Evolutionary conservation across 2,888 invertebrate genomes (phyloP), one percentile per base, ranked within the genome.

Genomic region (Plebejus anna): DNA sequence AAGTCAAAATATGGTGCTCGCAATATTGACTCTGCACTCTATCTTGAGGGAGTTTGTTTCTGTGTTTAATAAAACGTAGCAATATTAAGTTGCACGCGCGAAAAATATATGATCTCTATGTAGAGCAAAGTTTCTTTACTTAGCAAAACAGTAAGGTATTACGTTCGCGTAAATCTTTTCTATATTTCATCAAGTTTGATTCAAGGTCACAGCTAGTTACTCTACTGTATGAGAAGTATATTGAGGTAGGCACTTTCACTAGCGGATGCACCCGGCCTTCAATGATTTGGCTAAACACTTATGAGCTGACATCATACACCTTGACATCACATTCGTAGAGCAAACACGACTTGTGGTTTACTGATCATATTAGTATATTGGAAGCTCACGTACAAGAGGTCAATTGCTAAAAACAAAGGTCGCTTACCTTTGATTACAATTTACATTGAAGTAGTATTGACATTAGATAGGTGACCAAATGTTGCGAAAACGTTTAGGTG

Each of bases 241-340:
- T 22, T 22, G 13, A 0, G 11, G 2, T 51, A 55, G 55, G 16
- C 55, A 42, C 72, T 73, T 73, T 73, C 73, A 55, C 55, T 76
- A 83, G 86, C 90, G 89, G 90, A 90, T 90, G 83, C 89, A 86
- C 79, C 82, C 87, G 90, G 90, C 92, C 92, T 92, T 92, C 89
- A 80, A 77, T 83, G 79, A 87, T 90, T 87, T 90, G 85, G 80
- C 80, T 79, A 85, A 82, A 82, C 84, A 88, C 86, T 93, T 92
- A 91, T 61, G 11, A 3, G 61, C 61, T 61, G 61, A 28, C 61
- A 28, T 61, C 61, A 61, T 61, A 22, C 36, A 66, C 66, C 66
- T 66, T 66, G 66, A 66, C 32, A 61, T 13, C 28, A 28, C 61
- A 61, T 32, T 66, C 66, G 28, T 36, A 66, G 32, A 66, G 66